A percentile compares a stretch with the other conserved stretches of the same genome.
These are phyloP conservation scores for Calcarius ornatus DNA, from an alignment of 2,113 vertebrate species.

Conservation along the genomic window DNA sequence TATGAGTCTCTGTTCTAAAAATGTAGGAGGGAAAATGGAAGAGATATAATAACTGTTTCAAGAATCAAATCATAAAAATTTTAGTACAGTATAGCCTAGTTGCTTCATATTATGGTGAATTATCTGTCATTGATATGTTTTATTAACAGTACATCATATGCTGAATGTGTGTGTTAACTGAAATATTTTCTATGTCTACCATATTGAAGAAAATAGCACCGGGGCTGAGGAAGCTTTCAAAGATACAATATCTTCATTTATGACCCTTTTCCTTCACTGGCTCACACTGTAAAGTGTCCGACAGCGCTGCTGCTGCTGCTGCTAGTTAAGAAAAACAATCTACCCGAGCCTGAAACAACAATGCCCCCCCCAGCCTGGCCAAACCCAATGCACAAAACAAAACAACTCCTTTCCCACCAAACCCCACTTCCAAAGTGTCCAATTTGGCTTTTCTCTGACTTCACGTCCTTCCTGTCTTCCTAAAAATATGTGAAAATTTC, in stretches of 20 bases:
- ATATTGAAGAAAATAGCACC: neutral
- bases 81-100: neutral
- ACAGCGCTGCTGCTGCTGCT: neutral
- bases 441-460: neutral
- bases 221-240: neutral
- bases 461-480: neutral
- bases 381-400: neutral
- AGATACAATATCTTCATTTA: neutral
- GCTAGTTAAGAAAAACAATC: neutral
- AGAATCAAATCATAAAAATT: neutral
- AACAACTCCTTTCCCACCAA: neutral
- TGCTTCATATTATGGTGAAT: neutral
- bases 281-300: neutral
- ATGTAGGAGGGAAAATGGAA: neutral
- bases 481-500: neutral
- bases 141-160: neutral
- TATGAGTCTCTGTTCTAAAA: neutral
- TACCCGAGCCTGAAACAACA: neutral
- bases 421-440: neutral
- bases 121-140: neutral
- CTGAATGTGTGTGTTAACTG: neutral
- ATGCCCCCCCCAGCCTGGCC: fast-evolving
- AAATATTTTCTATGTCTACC: neutral
- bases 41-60: neutral
- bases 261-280: neutral